These are phyloP conservation scores for Adineta ricciae DNA, from an alignment of 2,888 invertebrate species.

Conservation along the genomic window DNA sequence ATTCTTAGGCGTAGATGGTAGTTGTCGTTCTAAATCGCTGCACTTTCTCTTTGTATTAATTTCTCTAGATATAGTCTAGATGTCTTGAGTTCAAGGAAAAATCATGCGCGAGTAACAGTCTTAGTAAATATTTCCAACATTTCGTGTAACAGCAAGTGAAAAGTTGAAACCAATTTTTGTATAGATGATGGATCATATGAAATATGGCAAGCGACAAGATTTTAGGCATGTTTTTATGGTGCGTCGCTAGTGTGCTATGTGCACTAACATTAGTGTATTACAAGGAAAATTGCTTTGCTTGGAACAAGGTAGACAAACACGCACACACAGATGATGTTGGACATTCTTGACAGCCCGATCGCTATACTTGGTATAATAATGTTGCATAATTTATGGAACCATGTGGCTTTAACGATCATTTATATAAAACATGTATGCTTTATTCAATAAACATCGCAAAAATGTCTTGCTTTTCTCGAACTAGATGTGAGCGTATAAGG, in stretches of 20 bases:
- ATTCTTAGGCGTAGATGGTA: too few relatives aligned
- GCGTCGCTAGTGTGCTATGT: background rate
- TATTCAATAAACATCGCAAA: background rate
- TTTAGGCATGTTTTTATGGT: background rate
- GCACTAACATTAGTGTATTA: background rate
- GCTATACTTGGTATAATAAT: background rate
- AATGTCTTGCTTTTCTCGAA: background rate
- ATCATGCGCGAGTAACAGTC: too few relatives aligned
- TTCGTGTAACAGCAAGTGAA: background rate
- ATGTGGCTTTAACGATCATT: background rate
- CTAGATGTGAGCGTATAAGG: background rate
- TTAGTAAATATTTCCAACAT: too few relatives aligned
- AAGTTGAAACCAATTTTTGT: background rate
- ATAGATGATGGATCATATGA: background rate
- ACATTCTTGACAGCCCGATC: background rate
- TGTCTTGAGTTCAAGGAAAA: too few relatives aligned
- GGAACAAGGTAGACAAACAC: background rate
- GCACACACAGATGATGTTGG: background rate
- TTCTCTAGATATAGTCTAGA: too few relatives aligned
- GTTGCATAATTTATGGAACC: background rate
- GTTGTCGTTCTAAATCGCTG: too few relatives aligned
- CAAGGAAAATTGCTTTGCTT: background rate
- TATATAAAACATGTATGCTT: background rate
- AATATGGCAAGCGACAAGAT: background rate
- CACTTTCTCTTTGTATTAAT: too few relatives aligned